phyloP scores from a whole-genome alignment of 2,888 invertebrate genomes.

The Diaphora mendica region DNA sequence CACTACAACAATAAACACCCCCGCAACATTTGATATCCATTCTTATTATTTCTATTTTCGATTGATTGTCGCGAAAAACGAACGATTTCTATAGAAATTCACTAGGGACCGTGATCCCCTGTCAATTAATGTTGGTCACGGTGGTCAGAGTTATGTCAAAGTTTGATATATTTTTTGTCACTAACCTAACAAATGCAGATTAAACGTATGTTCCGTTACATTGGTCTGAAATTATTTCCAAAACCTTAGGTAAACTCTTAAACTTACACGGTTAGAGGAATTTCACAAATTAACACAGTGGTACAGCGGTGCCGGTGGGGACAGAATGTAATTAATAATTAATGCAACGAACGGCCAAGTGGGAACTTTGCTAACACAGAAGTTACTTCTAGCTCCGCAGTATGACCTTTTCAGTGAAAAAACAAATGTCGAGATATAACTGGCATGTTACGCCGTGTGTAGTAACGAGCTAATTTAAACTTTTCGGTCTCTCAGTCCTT shows the following conservation, averaged over 20 bases:
- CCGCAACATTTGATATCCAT: slow-evolving; percentile 70
- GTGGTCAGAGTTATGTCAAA: slow-evolving; percentile 81
- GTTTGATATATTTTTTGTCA: slow-evolving; percentile 73
- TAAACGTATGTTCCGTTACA: slow-evolving; percentile 50
- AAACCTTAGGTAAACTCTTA: slow-evolving; percentile 32
- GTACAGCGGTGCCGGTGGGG: slow-evolving; percentile 48
- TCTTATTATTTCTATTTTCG: slow-evolving; percentile 79
- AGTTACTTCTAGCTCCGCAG: slow-evolving; percentile 61
- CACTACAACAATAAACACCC: slow-evolving; percentile 71
- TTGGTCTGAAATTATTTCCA: slow-evolving; percentile 30
- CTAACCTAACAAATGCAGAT: slow-evolving; percentile 53
- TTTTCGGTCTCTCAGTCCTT: slow-evolving; percentile 80
- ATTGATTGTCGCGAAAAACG: slow-evolving; percentile 75
- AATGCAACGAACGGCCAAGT: slow-evolving; percentile 67
- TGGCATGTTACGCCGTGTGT: slow-evolving; percentile 77
- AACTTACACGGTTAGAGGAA: slow-evolving; percentile 43
- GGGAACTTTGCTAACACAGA: slow-evolving; percentile 73
- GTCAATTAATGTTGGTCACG: slow-evolving; percentile 84
- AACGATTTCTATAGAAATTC: slow-evolving; percentile 68
- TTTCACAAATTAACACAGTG: slow-evolving; percentile 62
- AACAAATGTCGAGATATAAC: slow-evolving; percentile 79
- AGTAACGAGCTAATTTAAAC: slow-evolving; percentile 87
- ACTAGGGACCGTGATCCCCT: slow-evolving; percentile 77
- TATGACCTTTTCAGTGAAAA: slow-evolving; percentile 81
- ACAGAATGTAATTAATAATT: slow-evolving; percentile 75